phyloP scores from a whole-genome alignment of 2,888 invertebrate genomes.

The Linnaemya vulpina region DNA sequence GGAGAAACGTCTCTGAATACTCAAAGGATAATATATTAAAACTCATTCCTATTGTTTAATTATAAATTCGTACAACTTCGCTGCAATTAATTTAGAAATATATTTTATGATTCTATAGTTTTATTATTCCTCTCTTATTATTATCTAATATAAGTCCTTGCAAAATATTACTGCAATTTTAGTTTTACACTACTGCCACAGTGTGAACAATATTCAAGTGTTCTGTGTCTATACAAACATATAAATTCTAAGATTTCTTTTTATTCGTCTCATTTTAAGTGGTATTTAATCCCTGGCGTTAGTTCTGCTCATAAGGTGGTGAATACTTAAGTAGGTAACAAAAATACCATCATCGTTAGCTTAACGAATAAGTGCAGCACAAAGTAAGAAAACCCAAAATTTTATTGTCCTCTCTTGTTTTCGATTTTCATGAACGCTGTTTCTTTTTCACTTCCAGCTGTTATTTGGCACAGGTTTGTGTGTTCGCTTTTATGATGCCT shows the following conservation, averaged over 20 bases:
- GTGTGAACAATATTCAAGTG: conserved; percentile 48
- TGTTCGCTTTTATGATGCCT: background rate
- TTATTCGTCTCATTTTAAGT: conserved; percentile 58
- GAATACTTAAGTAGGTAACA: conserved; percentile 65
- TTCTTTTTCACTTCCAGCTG: background rate
- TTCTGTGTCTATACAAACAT: conserved; percentile 22
- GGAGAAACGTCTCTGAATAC: background rate
- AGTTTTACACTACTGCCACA: background rate
- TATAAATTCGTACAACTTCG: too few species aligned
- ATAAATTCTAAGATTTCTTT: conserved; percentile 56
- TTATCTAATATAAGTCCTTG: too few species aligned
- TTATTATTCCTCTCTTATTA: too few species aligned
- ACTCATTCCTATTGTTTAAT: too few species aligned
- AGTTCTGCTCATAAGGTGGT: conserved; percentile 65
- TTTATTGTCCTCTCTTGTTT: background rate
- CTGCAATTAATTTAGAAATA: too few species aligned
- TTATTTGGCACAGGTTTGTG: background rate
- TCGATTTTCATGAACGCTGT: background rate
- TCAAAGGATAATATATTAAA: background rate
- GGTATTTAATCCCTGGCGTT: conserved; percentile 64
- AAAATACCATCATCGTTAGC: conserved; percentile 12
- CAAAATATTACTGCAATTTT: background rate
- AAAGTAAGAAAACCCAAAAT: conserved; percentile 5
- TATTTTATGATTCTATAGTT: too few species aligned
- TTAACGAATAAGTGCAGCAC: conserved; percentile 5